These are phyloP conservation scores for Vulpes vulpes DNA, from an alignment of 2,113 vertebrate species.

Conservation along the genomic window DNA sequence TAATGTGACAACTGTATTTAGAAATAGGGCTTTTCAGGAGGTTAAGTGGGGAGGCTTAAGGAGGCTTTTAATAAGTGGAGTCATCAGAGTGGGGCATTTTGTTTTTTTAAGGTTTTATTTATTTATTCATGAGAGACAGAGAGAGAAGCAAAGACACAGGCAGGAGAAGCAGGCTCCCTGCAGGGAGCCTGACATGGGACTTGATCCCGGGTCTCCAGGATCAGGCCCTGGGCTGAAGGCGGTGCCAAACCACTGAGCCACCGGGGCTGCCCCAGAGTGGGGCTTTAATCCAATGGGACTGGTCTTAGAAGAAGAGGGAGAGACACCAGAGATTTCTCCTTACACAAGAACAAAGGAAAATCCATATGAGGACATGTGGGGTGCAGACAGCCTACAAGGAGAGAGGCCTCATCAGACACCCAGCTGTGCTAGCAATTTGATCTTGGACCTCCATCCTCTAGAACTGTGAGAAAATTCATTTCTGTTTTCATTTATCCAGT, in stretches of 20 bases:
- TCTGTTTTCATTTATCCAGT: background rate
- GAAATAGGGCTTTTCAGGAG: background rate
- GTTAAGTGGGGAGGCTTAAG: background rate
- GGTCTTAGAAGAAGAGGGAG: background rate
- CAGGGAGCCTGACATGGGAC: too few species aligned
- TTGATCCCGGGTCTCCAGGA: too few species aligned
- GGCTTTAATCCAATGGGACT: background rate
- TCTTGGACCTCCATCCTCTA: background rate
- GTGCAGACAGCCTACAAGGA: background rate
- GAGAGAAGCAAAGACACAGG: too few species aligned
- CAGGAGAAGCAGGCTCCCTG: too few species aligned
- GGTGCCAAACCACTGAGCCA: too few species aligned
- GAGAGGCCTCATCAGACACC: background rate
- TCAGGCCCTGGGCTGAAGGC: too few species aligned
- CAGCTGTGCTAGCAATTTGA: background rate
- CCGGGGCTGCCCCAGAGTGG: background rate
- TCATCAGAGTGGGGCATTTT: background rate
- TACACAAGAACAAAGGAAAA: background rate
- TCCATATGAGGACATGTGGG: background rate
- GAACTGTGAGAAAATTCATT: background rate
- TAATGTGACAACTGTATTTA: background rate
- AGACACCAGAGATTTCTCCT: background rate
- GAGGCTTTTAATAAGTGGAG: background rate
- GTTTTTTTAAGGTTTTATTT: too few species aligned
- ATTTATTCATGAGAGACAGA: too few species aligned